Percentiles rank a stretch among this genome's conserved stretches.
Evolutionary conservation across 2,797 vertebrate genomes (phyloP).

Genomic region (Lophotriccus pileatus): DNA sequence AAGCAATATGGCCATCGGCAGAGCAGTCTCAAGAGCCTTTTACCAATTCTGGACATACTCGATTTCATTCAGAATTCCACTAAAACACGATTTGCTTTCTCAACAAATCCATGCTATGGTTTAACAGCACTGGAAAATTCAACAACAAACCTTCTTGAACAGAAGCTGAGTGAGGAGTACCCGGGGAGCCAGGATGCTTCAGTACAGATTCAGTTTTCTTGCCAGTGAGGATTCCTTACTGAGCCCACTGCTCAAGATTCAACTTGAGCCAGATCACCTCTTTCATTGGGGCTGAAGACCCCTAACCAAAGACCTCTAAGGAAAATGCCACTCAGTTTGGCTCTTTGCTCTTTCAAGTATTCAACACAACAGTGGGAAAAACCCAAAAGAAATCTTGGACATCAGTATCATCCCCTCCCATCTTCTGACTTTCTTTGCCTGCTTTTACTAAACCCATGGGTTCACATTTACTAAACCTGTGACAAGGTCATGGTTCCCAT

Average conservation of each 20-base stretch:
- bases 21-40: background rate
- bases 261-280: background rate
- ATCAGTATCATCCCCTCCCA: background rate
- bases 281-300: rapidly evolving
- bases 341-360: background rate
- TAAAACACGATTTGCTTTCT: background rate
- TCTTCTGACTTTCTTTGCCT: background rate
- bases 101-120: background rate
- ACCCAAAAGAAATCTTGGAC: background rate
- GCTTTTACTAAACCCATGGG: background rate
- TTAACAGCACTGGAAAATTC: background rate
- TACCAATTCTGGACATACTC: background rate
- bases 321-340: background rate
- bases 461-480: background rate
- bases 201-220: background rate
- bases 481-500: background rate
- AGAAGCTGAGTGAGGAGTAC: background rate
- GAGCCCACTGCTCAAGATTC: background rate
- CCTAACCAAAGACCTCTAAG: background rate
- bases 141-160: background rate
- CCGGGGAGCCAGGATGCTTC: background rate
- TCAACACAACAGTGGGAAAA: background rate
- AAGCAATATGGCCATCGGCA: background rate
- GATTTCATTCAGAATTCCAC: background rate
- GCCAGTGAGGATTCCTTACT: background rate